Percentiles rank a stretch among this genome's conserved stretches.
phyloP scores from a whole-genome alignment of 2,888 invertebrate genomes.

The Drosophila basisetae region DNA sequence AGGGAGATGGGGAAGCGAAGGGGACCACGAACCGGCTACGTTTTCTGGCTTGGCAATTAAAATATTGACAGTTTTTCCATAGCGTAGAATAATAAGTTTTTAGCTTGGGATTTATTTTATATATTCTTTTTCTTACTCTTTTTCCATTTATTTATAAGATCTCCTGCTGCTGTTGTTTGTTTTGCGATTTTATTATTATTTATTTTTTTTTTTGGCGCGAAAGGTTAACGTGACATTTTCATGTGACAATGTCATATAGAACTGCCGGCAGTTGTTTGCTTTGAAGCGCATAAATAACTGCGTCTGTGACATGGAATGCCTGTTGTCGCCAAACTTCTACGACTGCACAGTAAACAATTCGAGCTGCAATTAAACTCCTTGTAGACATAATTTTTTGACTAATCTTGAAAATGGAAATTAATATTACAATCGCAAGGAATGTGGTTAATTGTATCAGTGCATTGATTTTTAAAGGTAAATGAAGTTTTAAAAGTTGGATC shows the following conservation, averaged over 20 bases:
- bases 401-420: not conserved
- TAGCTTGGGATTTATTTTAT: slow-evolving; percentile 17
- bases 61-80: slow-evolving; percentile 79
- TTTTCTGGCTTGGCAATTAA: slow-evolving; percentile 70
- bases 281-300: slow-evolving; percentile 82
- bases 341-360: slow-evolving; percentile 7
- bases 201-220: slow-evolving; percentile 59
- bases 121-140: not conserved
- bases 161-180: slow-evolving; percentile 51
- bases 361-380: not conserved
- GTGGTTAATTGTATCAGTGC: not conserved
- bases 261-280: slow-evolving; percentile 67
- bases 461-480: not conserved
- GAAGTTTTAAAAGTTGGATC: not conserved
- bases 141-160: slow-evolving; percentile 48
- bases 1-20: slow-evolving; percentile 10
- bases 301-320: slow-evolving; percentile 77
- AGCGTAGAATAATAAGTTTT: slow-evolving; percentile 74
- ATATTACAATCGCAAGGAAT: not conserved
- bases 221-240: slow-evolving; percentile 81
- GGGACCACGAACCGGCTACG: slow-evolving; percentile 55
- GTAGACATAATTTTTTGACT: not conserved
- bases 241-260: slow-evolving; percentile 80
- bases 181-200: slow-evolving; percentile 11
- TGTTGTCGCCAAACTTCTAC: slow-evolving; percentile 37